Evolutionary conservation across 2,797 vertebrate species (phyloP).

Genomic region (Ptychadena robeensis): DNA sequence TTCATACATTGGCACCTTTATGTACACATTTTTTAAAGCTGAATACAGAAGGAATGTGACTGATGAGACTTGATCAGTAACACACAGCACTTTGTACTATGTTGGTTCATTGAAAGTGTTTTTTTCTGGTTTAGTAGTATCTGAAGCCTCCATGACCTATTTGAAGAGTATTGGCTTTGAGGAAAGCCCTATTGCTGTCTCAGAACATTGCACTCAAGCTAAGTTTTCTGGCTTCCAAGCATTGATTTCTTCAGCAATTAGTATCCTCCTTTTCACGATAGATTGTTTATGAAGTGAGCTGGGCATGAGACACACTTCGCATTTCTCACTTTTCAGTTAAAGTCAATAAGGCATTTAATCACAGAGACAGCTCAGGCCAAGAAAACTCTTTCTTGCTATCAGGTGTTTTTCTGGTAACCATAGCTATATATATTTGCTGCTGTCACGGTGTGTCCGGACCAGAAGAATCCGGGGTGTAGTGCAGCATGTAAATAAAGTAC

Average conservation of each 20-base stretch:
- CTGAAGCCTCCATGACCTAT: background rate
- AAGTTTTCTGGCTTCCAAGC: background rate
- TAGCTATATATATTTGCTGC: conserved; percentile 18
- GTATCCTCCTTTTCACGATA: conserved; percentile 28
- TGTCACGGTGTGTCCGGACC: background rate
- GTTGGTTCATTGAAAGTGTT: background rate
- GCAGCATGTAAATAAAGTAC: background rate
- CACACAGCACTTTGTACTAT: background rate
- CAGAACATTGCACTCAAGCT: background rate
- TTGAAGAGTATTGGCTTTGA: background rate
- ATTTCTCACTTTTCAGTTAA: conserved; percentile 41
- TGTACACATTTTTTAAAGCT: background rate
- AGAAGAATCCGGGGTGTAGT: background rate
- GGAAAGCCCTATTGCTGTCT: conserved; percentile 14
- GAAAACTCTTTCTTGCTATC: conserved; percentile 28
- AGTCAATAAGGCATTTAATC: conserved; percentile 58
- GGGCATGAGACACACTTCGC: conserved; percentile 37
- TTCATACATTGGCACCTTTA: background rate
- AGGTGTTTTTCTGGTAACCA: conserved; percentile 12
- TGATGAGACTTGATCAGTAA: background rate
- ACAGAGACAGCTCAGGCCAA: conserved; percentile 21
- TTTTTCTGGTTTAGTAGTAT: background rate
- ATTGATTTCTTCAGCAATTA: conserved; percentile 53
- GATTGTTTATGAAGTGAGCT: conserved; percentile 51
- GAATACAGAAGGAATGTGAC: background rate